phyloP scores from a whole-genome alignment of 2,888 invertebrate species.

The Hirudinaria manillensis region DNA sequence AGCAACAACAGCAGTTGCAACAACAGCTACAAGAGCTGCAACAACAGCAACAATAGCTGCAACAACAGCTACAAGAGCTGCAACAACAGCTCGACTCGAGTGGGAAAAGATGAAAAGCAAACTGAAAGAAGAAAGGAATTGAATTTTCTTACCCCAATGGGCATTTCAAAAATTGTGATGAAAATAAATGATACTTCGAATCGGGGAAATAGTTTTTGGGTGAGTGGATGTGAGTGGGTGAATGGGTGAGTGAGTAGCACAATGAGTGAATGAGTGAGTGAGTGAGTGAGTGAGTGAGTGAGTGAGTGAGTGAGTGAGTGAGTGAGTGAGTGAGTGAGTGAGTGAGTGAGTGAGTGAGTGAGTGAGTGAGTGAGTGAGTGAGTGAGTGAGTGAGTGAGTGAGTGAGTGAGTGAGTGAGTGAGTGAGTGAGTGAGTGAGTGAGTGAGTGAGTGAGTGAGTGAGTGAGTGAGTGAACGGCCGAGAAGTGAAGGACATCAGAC shows the following conservation, averaged over 20 bases:
- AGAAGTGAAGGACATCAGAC: too few relatives aligned
- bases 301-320: neutral
- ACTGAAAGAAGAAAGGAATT: too few relatives aligned
- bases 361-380: neutral
- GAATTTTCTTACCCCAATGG: too few relatives aligned
- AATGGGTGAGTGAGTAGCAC: neutral
- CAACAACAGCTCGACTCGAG: too few relatives aligned
- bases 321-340: constrained; percentile 1
- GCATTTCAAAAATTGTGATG: too few relatives aligned
- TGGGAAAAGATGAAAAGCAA: too few relatives aligned
- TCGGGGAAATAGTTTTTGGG: too few relatives aligned
- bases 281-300: neutral
- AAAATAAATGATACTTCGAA: too few relatives aligned
- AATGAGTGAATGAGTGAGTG: neutral
- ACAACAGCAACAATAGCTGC: too few relatives aligned
- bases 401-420: constrained; percentile 1
- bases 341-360: neutral
- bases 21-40: too few relatives aligned
- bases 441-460: neutral
- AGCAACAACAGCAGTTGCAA: too few relatives aligned
- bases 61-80: too few relatives aligned
- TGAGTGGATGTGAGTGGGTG: neutral
- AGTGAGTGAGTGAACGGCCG: neutral
- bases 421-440: neutral
- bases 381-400: neutral